A percentile compares a stretch with the other conserved stretches of the same genome.
Evolutionary conservation across 2,113 vertebrate species (phyloP).

Genomic region (Trichechus manatus): DNA sequence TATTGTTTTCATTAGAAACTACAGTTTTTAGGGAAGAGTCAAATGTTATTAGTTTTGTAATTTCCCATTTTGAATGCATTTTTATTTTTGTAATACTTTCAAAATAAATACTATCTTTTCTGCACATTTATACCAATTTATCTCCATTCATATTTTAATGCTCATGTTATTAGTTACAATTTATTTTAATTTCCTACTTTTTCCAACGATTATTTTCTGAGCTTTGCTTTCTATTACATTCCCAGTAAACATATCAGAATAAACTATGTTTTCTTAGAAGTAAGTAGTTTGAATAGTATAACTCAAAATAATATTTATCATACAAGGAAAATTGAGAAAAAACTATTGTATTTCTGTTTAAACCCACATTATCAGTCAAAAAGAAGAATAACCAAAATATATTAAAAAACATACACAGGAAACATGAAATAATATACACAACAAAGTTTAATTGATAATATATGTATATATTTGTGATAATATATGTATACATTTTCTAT

Average conservation of each 20-base stretch:
- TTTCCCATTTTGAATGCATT: background rate
- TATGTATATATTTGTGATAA: background rate
- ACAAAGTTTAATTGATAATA: background rate
- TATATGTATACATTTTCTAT: background rate
- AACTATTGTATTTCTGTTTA: background rate
- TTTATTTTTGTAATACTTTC: background rate
- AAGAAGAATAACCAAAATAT: background rate
- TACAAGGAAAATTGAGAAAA: background rate
- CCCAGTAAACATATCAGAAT: background rate
- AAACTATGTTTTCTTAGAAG: background rate
- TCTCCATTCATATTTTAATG: background rate
- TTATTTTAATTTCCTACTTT: background rate
- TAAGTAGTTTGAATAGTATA: background rate
- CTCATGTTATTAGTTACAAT: background rate
- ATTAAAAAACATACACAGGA: background rate
- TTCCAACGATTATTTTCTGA: background rate
- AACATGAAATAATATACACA: background rate
- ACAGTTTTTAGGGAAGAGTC: background rate
- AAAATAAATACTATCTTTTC: background rate
- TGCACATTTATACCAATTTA: background rate
- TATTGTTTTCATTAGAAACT: background rate
- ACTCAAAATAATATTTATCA: background rate
- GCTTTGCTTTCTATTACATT: background rate
- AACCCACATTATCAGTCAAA: background rate
- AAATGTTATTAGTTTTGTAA: conserved; percentile 4